Evolutionary conservation across 92 coral and sea anemone species (phyloP).

Genomic region (Zoanthus solanderi): DNA sequence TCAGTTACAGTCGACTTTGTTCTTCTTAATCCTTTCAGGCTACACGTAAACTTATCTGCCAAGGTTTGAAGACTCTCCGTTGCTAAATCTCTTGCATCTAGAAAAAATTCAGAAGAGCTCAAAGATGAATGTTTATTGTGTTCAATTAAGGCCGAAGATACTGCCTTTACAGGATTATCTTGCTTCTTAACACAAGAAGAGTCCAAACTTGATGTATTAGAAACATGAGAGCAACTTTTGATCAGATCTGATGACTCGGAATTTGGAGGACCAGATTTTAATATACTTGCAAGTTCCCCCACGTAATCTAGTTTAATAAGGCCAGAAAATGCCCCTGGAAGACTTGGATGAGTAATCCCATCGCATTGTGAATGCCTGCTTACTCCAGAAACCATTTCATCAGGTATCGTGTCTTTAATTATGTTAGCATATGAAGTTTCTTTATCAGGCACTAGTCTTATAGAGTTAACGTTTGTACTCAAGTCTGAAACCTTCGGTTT

Average conservation of each 20-base stretch:
- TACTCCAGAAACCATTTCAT: background rate
- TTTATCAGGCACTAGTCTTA: background rate
- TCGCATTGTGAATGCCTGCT: background rate
- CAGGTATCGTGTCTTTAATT: background rate
- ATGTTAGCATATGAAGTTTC: background rate
- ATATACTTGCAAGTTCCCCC: background rate
- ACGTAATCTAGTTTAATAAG: slow-evolving; percentile 31
- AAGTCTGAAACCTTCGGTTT: slow-evolving; percentile 5
- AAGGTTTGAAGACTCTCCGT: slow-evolving; percentile 32
- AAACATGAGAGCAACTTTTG: background rate
- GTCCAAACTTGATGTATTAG: background rate
- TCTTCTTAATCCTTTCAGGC: background rate
- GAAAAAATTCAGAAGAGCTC: background rate
- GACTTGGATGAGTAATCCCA: slow-evolving; percentile 34
- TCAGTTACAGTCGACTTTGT: background rate
- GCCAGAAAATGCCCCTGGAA: slow-evolving; percentile 51
- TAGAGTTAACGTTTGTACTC: slow-evolving; percentile 13
- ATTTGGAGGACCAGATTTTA: slow-evolving; percentile 6
- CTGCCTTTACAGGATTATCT: background rate
- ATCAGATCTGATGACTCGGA: background rate
- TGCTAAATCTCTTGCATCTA: slow-evolving; percentile 26
- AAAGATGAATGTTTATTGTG: background rate
- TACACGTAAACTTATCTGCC: slow-evolving; percentile 13
- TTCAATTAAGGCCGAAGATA: background rate
- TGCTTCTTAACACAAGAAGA: background rate